Evolutionary conservation across 1,140 invertebrate genomes (phyloP).

Genomic region (Saxidomus purpurata): DNA sequence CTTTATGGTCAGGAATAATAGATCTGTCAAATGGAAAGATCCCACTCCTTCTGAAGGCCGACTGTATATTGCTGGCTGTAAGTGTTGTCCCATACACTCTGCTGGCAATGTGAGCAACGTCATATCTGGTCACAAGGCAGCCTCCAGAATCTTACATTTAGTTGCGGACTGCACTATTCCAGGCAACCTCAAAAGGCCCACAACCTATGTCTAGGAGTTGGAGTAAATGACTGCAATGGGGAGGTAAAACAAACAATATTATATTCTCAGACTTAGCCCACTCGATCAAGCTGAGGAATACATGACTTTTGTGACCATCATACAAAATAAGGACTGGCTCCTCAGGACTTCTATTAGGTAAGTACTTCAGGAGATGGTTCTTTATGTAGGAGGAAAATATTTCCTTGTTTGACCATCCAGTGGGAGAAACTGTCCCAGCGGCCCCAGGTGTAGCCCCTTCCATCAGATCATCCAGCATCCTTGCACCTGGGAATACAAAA

Average conservation of each 20-base stretch:
- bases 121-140: not conserved
- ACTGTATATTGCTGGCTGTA: not conserved
- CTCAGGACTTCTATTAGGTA: not conserved
- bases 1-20: not conserved
- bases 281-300: not conserved
- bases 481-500: constrained; percentile 84
- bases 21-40: not conserved
- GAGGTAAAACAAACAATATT: constrained; percentile 16
- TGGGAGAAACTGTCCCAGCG: constrained; percentile 12
- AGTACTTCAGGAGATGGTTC: constrained; percentile 44
- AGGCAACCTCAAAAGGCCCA: not conserved
- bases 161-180: not conserved
- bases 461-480: constrained; percentile 77
- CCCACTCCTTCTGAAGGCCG: constrained; percentile 1
- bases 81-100: not conserved
- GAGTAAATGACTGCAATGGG: constrained; percentile 19
- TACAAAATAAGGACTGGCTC: not conserved
- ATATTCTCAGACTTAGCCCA: constrained; percentile 34
- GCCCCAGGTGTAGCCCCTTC: constrained; percentile 32
- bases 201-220: not conserved
- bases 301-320: constrained; percentile 37
- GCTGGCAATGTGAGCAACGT: not conserved
- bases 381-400: constrained; percentile 39
- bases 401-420: constrained; percentile 55
- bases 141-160: not conserved